Base-by-base conservation (phyloP, 2,797 vertebrate species). In the Syngnathus acus region DNA sequence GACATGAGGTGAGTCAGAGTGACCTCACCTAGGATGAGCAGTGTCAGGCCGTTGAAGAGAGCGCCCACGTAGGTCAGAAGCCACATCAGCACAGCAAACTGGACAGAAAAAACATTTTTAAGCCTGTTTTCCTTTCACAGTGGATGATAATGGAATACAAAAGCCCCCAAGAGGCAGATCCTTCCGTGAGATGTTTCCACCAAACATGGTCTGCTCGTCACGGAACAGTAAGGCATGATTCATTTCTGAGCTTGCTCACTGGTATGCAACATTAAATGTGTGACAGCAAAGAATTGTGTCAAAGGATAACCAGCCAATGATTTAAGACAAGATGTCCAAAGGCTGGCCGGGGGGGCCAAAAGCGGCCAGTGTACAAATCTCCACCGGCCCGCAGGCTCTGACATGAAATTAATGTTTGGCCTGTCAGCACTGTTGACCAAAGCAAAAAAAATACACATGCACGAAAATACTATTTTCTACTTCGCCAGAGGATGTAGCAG, bases 31-130 rank as follows among this genome's bases (percentile, higher is more conserved):
- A 99, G 92, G 82, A 99, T 98, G 83, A 99, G 92, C 82, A 99
- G 93, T 70, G 97, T 99, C 89, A 99, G 92, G 84, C 97, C 97
- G 23, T 99, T 99, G 92, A 99, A 99, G 84, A 99, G 93, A 39
- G 97, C 97, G n/a, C 97, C 97, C 72, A 99, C 95, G 0, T 99
- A 98, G 69, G 97, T 99, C 92, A 99, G 91, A 81, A 99, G 91
- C 97, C 97, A 99, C 96, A 99, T 99, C 88, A 99, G 91, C 78
- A 99, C 97, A 83, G 97, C 95, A 89, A 99, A 99, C 97, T 99
- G 73, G 81, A 82, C 82, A 38, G 68, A 40, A 76, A 8, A 63
- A 69, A 11, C 39, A 1, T 3, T 64, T 39, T 37, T 10, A 37
- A 48, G 21, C 32, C 5, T 10, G 8, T 38, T 63, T 48, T 32